Conservation (phyloP, 2,113 vertebrate genomes). For the Tachuris rubrigastra region DNA sequence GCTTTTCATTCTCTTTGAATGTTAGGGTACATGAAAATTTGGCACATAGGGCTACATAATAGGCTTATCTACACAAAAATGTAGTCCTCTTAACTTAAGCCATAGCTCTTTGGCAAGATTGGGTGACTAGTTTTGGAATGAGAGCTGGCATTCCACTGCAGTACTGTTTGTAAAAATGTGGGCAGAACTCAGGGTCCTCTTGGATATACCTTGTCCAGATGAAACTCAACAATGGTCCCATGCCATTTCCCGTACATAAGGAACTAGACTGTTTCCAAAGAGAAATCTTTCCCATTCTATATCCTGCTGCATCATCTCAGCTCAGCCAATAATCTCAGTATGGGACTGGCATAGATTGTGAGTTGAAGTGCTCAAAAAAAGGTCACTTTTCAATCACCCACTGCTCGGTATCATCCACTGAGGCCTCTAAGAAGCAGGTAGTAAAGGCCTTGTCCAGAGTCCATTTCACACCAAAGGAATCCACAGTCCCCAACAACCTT, state of each 20-base stretch:
- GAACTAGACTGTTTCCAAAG: background rate
- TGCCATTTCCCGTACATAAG: background rate
- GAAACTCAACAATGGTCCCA: background rate
- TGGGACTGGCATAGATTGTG: background rate
- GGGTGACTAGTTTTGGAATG: background rate
- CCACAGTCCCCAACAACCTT: background rate
- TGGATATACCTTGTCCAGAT: background rate
- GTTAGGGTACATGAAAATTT: background rate
- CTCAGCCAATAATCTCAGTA: background rate
- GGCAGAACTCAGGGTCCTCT: background rate
- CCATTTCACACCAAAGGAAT: background rate
- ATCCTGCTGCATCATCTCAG: background rate
- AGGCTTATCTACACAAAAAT: background rate
- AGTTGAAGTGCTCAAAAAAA: background rate
- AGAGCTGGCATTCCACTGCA: background rate
- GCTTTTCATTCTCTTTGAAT: background rate
- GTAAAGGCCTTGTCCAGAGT: background rate
- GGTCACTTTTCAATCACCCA: background rate
- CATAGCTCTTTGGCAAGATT: background rate
- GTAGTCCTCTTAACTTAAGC: background rate
- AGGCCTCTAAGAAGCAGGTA: background rate
- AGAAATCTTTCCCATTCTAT: background rate
- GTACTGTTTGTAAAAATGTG: background rate
- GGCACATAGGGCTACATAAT: fast-evolving
- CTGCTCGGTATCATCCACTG: fast-evolving